Base-by-base conservation (phyloP, 2,113 vertebrate species). In the Coryphaenoides rupestris region DNA sequence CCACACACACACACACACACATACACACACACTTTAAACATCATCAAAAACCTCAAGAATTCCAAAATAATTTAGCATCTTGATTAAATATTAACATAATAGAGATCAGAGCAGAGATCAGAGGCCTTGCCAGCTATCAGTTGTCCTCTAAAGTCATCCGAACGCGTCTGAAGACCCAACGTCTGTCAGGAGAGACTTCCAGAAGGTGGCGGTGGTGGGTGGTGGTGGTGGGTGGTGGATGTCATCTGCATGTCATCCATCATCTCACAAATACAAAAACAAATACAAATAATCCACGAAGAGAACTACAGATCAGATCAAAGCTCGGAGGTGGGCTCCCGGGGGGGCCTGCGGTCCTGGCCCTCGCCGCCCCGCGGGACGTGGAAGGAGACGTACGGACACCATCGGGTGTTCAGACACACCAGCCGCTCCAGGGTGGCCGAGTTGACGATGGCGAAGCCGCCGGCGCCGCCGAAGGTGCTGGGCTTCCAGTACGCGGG, bases 401-500 rank as follows among this genome's bases (percentile, higher is more conserved):
- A 96, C 71, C 84, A 90, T 84, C 91, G 95, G 55, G 92, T 90
- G 0, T 99, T 99, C 65, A 92, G 92, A 75, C 95, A 96, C 54
- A 99, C 94, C 0, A 99, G 87, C 26, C 91, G 97, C 87, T 91
- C 16, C 0, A 99, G 75, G 0, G 92, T 88, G 0, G 96, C 92
- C 0, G 91, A 92, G 75, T 95, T 96, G 22, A 98, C 86, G 0
- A 99, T 89, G 60, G 90, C 83, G 73, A 98, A 99, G 56, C 96
- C 96, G 0, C 72, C 80, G n/a, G 90, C 80, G 2, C 96, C 96
- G 0, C 96, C 96, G 0, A 99, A 99, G n/a, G 95, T 98, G 71
- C 96, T 98, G 13, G 95, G 92, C 65, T 97, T 98, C 96, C 96
- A 98, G 86, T 98, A 98, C 61, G 92, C 90, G 0, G 96, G 95